A percentile compares a stretch with the other conserved stretches of the same genome.
Conservation (phyloP, 2,113 vertebrate genomes). For the Aptenodytes forsteri region DNA sequence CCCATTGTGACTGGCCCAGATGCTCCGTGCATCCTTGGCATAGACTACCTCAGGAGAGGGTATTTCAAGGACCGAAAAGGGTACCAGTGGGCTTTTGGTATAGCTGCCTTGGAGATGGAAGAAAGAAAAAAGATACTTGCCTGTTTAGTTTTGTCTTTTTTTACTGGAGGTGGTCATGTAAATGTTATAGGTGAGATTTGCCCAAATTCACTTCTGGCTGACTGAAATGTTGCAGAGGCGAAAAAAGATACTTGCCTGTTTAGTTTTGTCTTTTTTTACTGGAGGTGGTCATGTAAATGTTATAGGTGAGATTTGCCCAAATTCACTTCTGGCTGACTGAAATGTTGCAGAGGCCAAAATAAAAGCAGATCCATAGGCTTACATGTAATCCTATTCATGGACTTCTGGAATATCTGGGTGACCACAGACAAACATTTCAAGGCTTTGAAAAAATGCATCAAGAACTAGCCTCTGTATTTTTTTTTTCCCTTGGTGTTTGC, state of each 20-base stretch:
- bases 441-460: neutral
- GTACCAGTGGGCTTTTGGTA: no score
- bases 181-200: neutral
- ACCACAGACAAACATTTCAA: neutral
- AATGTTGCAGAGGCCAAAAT: neutral
- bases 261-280: neutral
- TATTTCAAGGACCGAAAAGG: no score
- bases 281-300: neutral
- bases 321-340: neutral
- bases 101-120: no score
- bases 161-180: neutral
- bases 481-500: neutral
- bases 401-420: neutral
- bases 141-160: neutral
- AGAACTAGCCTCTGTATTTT: neutral
- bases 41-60: no score
- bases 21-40: no score
- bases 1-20: no score
- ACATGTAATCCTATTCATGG: neutral
- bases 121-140: neutral
- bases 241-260: neutral
- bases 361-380: neutral
- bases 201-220: neutral
- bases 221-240: neutral
- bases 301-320: neutral